Evolutionary conservation across 1,140 invertebrate genomes (phyloP).

Genomic region (Dreissena polymorpha): DNA sequence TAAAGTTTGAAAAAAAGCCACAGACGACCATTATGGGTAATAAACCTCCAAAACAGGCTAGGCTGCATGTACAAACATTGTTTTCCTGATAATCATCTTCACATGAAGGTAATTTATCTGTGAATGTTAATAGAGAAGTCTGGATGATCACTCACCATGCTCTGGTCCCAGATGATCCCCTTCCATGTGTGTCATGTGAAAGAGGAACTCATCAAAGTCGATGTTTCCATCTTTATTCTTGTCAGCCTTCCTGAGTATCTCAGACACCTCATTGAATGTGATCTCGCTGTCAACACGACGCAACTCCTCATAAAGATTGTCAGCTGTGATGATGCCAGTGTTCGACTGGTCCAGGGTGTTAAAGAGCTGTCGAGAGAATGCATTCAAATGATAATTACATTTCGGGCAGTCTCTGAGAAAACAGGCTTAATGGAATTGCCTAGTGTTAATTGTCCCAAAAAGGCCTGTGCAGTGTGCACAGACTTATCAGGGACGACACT

Average conservation of each 20-base stretch:
- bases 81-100: no score
- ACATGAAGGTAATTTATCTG: no score
- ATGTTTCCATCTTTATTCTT: conserved; percentile 76
- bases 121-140: no score
- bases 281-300: conserved; percentile 74
- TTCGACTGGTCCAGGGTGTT: conserved; percentile 67
- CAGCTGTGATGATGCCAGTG: conserved; percentile 68
- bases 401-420: no score
- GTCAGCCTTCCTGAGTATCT: conserved; percentile 73
- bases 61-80: no score
- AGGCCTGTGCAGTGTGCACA: no score
- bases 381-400: background rate
- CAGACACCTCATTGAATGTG: conserved; percentile 73
- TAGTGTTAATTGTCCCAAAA: no score
- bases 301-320: conserved; percentile 72
- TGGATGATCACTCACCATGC: background rate
- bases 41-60: no score
- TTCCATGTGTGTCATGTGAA: conserved; percentile 61
- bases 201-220: conserved; percentile 74
- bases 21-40: no score
- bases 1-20: no score
- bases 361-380: conserved; percentile 57
- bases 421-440: no score
- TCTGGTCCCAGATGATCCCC: conserved; percentile 35
- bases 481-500: no score